Conservation (phyloP, 2,113 vertebrate species). For the Baryphthengus martii region DNA sequence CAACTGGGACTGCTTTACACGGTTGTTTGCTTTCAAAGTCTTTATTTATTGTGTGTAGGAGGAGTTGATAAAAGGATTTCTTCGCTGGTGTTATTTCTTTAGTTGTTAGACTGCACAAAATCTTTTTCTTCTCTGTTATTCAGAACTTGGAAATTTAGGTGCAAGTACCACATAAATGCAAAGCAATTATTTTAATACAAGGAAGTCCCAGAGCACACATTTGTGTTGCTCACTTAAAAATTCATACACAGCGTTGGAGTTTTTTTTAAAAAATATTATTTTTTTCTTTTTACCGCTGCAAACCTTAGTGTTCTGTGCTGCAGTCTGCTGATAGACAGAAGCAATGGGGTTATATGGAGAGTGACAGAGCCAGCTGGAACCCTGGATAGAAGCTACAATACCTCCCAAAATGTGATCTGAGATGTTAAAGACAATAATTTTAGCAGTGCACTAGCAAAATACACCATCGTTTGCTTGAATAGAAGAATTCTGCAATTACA, state of each 20-base stretch:
- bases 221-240: neutral
- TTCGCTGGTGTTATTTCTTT: neutral
- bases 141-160: neutral
- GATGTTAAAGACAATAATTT: neutral
- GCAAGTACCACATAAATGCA: neutral
- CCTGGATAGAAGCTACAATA: neutral
- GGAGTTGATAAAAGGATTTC: neutral
- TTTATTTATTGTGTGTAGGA: neutral
- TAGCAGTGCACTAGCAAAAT: neutral
- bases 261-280: too few species aligned
- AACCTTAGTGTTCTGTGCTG: neutral
- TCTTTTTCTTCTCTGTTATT: neutral
- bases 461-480: neutral
- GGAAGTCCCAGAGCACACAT: neutral
- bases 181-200: neutral
- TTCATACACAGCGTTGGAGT: too few species aligned
- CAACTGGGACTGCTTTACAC: neutral
- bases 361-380: neutral
- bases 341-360: neutral
- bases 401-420: neutral
- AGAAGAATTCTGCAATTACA: neutral
- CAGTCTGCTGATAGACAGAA: neutral
- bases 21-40: neutral
- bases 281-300: neutral
- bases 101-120: neutral